phyloP scores from a whole-genome alignment of 2,797 vertebrate species.

The Schizopygopsis pylzovi region DNA sequence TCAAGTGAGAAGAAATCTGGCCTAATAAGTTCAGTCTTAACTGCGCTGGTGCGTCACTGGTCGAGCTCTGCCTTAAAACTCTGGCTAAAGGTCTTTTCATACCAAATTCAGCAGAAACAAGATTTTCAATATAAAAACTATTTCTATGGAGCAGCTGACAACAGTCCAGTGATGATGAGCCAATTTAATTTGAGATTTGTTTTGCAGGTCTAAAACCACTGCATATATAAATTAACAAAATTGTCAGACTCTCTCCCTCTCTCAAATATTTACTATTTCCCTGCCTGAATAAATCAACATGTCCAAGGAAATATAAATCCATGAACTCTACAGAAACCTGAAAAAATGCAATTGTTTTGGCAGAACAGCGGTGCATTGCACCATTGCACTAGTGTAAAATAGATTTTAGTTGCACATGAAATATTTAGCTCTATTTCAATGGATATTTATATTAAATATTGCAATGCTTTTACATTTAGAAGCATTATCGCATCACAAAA shows the following conservation, averaged over 20 bases:
- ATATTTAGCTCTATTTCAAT: neutral
- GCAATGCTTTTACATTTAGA: neutral
- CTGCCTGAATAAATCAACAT: no score
- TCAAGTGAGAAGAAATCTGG: slow-evolving; percentile 5
- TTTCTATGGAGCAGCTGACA: neutral
- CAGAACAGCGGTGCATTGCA: neutral
- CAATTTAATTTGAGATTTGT: neutral
- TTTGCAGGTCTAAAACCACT: neutral
- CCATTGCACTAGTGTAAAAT: neutral
- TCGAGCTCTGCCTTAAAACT: neutral
- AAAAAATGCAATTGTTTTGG: neutral
- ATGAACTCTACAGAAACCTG: neutral
- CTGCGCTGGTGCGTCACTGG: neutral
- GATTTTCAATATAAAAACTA: neutral
- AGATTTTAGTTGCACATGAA: neutral
- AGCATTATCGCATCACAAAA: neutral
- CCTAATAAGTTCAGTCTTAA: slow-evolving; percentile 2
- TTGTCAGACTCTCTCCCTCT: neutral
- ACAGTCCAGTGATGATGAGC: neutral
- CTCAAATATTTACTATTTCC: neutral
- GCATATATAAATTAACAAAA: no score
- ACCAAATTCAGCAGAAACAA: neutral
- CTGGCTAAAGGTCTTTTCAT: neutral
- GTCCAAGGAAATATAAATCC: no score
- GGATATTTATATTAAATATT: neutral